phyloP scores from a whole-genome alignment of 2,113 vertebrate genomes.

The Microcebus tavaratra region DNA sequence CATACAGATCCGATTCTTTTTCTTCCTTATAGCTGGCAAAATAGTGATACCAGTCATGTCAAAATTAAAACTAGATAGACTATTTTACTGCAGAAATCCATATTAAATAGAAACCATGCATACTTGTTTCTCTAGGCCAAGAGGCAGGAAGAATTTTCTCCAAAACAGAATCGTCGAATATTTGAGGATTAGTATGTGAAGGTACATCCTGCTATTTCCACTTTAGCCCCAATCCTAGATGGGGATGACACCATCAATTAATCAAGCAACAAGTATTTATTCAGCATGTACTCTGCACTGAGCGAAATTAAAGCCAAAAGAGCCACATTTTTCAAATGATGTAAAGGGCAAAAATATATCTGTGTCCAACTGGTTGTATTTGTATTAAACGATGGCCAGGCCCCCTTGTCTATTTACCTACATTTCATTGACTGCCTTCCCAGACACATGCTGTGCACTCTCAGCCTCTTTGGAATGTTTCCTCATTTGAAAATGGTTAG shows the following conservation, averaged over 20 bases:
- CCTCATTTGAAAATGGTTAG: background rate
- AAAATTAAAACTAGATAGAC: background rate
- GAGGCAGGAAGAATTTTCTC: constrained; percentile 38
- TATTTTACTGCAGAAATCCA: background rate
- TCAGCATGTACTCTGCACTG: background rate
- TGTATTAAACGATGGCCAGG: constrained; percentile 20
- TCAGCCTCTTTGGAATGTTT: background rate
- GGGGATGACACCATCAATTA: constrained; percentile 42
- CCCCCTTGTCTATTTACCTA: background rate
- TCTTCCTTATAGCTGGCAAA: background rate
- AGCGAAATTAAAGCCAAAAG: constrained; percentile 22
- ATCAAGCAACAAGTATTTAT: constrained; percentile 47
- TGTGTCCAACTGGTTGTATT: background rate
- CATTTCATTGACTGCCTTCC: constrained; percentile 38
- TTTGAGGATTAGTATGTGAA: constrained; percentile 45
- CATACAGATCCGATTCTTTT: background rate
- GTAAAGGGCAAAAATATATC: constrained; percentile 7
- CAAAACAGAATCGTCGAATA: background rate
- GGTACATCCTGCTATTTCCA: constrained; percentile 27
- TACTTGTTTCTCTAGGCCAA: constrained; percentile 18
- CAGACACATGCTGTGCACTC: background rate
- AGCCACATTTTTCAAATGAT: constrained; percentile 42
- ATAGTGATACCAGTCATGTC: background rate
- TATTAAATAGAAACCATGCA: background rate
- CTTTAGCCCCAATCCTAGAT: background rate